Evolutionary conservation across 2,888 invertebrate genomes (phyloP).

Genomic region (Dynastes maya): DNA sequence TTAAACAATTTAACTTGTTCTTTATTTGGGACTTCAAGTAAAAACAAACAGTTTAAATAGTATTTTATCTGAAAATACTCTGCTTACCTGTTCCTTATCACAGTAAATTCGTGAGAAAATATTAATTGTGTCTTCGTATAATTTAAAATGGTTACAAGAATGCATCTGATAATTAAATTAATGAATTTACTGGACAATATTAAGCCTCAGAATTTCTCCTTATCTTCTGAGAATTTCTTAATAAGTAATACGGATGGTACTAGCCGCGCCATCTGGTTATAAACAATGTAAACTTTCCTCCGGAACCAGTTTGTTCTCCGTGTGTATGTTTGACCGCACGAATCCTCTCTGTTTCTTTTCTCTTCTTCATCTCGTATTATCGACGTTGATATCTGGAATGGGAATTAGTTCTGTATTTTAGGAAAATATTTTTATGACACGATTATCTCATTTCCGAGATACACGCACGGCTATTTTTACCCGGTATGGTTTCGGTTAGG

Average conservation of each 20-base stretch:
- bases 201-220: no score
- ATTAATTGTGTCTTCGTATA: no score
- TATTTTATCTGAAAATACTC: no score
- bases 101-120: no score
- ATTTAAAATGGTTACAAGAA: no score
- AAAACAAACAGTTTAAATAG: no score
- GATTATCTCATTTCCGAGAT: slow-evolving; percentile 44
- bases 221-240: no score
- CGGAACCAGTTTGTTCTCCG: slow-evolving; percentile 37
- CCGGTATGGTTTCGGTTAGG: not conserved
- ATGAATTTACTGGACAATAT: no score
- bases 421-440: slow-evolving; percentile 43
- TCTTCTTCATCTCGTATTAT: slow-evolving; percentile 15
- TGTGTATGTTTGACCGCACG: slow-evolving; percentile 7
- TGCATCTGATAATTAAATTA: no score
- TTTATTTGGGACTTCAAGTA: no score
- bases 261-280: slow-evolving; percentile 36
- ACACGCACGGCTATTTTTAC: not conserved
- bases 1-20: no score
- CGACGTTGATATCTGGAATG: slow-evolving; percentile 37
- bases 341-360: slow-evolving; percentile 8
- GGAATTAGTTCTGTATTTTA: slow-evolving; percentile 41
- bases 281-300: slow-evolving; percentile 44
- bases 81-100: no score
- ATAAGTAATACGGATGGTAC: slow-evolving; percentile 8